Evolutionary conservation across 2,797 vertebrate genomes (phyloP).

Genomic region (Scleropages formosus): DNA sequence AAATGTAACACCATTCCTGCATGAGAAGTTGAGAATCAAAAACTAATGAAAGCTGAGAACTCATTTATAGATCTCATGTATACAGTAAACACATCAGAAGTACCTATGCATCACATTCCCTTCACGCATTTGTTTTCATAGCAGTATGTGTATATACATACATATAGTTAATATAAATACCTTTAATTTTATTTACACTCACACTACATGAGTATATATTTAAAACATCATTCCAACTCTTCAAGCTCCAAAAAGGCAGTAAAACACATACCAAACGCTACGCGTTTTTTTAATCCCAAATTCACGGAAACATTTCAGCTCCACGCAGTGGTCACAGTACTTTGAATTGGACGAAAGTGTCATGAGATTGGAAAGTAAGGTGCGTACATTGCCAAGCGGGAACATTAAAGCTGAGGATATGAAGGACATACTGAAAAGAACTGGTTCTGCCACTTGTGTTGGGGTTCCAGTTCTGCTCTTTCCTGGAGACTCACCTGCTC

Average conservation of each 20-base stretch:
- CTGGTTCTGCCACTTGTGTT: not conserved
- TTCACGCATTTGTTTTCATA: not conserved
- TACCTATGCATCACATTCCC: not conserved
- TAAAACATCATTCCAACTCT: no score
- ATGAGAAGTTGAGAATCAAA: not conserved
- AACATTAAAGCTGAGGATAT: no score
- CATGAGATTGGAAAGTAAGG: not conserved
- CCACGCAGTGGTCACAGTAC: no score
- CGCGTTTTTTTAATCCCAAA: conserved; percentile 2
- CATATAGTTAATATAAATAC: not conserved
- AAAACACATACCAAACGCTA: not conserved
- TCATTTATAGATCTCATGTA: not conserved
- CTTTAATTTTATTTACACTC: not conserved
- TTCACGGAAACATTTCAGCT: no score
- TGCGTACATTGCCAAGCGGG: no score
- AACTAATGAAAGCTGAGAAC: not conserved
- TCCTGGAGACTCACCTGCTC: not conserved
- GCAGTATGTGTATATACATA: not conserved
- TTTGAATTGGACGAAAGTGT: no score
- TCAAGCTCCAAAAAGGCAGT: not conserved
- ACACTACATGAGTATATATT: no score
- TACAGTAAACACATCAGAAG: not conserved
- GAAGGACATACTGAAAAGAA: not conserved
- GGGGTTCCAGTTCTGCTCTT: not conserved
- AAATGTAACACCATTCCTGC: no score